Evolutionary conservation across 2,797 vertebrate genomes (phyloP), one percentile per base, ranked within the genome.

Genomic region (Podargus strigoides): DNA sequence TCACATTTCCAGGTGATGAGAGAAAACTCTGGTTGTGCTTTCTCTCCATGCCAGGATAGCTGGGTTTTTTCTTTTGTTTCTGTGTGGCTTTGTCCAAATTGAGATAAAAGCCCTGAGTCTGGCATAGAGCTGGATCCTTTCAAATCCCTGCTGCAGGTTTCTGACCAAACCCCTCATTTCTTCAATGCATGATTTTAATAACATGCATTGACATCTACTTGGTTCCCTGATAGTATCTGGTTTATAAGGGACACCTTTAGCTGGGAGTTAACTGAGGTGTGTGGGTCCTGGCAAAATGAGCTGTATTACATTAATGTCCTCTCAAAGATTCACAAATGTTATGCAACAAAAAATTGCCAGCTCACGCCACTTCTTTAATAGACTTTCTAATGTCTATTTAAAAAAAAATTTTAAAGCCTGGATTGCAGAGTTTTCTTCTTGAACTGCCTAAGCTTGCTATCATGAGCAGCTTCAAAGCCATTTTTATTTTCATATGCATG

Each of bases 401-500:
- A 93, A 94, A 85, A 50, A 9, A n/a, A n/a, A n/a, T n/a, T n/a
- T n/a, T n/a, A n/a, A n/a, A n/a, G n/a, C n/a, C 58, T 87, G 62
- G 46, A 68, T 77, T 70, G 73, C 34, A 12, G 85, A 53, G 23
- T 91, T 92, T 89, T 90, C 89, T 96, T 92, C 64, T 85, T 4
- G 17, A 90, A 53, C 55, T 94, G 49, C 95, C 96, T 94, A 96
- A 72, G 77, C 80, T 91, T 77, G 18, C 62, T 89, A 89, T 95
- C 91, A 95, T 79, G 37, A 91, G 59, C 62, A 83, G 93, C 95
- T 97, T 97, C 97, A 97, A 97, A 97, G 96, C 81, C 55, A 56
- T 69, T 68, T 87, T 93, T 87, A 95, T 93, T 96, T 96, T 95
- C 97, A 93, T 94, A 90, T 69, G 70, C 83, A 84, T 87, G 82